Base-by-base conservation (phyloP, 2,797 vertebrate species). In the Myripristis jacobus region DNA sequence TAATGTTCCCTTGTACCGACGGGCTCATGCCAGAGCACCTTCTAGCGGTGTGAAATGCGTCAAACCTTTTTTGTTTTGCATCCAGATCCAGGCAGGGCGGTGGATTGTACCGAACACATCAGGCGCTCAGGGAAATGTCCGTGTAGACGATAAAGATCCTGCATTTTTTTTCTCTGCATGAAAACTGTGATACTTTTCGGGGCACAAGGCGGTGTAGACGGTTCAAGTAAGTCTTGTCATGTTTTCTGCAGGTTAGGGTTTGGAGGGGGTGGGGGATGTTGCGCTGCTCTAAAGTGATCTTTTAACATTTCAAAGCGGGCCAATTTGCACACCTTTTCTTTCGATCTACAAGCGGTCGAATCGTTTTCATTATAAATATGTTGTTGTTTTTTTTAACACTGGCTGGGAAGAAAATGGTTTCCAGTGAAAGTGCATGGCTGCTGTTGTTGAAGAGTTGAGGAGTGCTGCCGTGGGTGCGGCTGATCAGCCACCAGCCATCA, bases 11-110 rank as follows among this genome's bases (percentile, higher is more conserved):
- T 13, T 8, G 15, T 27, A 0, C 4, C 4, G 29, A 31, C 34
- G 12, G 34, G 12, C 18, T 18, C 2, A 0, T 1, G 12, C 15
- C 59, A 76, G 58, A 84, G 82, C 79, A 0, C 84, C 85, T 19
- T 38, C 80, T 70, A 73, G 73, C 21, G 76, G 74, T 29, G 0
- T 3, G 16, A 6, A 59, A 1, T 36, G 44, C 60, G 1, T 21
- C n/a, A 24, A 13, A 22, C 9, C 9, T 6, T 48, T 15, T 15
- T 29, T 21, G 34, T 18, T 22, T 38, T 52, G 15, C 64, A 38
- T 74, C 70, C 57, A 69, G 66, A 54, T 63, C 54, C 8, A 34
- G 64, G 50, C 66, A n/a, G 73, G 62, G 38, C 19, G 25, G 65
- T 0, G 79, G 25, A 57, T 71, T 52, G 60, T 16, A 44, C 63